A percentile compares a stretch with the other conserved stretches of the same genome.
These are phyloP conservation scores for Palloptera scutellata DNA, from an alignment of 2,888 invertebrate genomes.

Conservation along the genomic window DNA sequence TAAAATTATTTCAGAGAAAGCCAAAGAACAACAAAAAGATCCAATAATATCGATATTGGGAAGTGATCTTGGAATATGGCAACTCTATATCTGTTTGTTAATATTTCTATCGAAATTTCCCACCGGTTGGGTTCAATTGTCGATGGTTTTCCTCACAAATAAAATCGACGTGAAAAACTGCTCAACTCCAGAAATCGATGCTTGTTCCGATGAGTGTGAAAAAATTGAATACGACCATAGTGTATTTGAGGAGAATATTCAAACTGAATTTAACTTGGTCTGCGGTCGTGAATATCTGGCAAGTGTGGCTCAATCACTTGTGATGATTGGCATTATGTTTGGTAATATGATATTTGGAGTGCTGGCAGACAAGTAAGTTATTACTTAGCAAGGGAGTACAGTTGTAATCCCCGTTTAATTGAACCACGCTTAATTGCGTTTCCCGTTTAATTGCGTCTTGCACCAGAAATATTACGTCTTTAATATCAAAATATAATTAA, in stretches of 20 bases:
- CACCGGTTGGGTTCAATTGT: conserved; percentile 82
- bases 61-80: conserved; percentile 74
- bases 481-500: no score
- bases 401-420: no score
- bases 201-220: conserved; percentile 69
- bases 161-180: conserved; percentile 69
- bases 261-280: conserved; percentile 79
- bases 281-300: conserved; percentile 68
- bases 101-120: conserved; percentile 79
- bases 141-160: conserved; percentile 80
- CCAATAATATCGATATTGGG: conserved; percentile 76
- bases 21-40: conserved; percentile 61
- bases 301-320: conserved; percentile 78
- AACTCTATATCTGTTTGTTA: conserved; percentile 74
- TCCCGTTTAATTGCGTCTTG: no score
- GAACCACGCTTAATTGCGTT: no score
- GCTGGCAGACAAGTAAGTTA: conserved; percentile 76
- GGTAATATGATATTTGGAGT: conserved; percentile 80
- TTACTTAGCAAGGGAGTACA: no score
- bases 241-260: conserved; percentile 75
- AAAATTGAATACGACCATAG: conserved; percentile 68
- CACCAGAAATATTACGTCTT: no score
- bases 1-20: conserved; percentile 21
- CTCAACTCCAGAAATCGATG: conserved; percentile 54
- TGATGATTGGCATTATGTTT: conserved; percentile 80